Evolutionary conservation across 2,888 invertebrate species (phyloP), one percentile per base, ranked within the genome.

Genomic region (Ormyrus rosae): DNA sequence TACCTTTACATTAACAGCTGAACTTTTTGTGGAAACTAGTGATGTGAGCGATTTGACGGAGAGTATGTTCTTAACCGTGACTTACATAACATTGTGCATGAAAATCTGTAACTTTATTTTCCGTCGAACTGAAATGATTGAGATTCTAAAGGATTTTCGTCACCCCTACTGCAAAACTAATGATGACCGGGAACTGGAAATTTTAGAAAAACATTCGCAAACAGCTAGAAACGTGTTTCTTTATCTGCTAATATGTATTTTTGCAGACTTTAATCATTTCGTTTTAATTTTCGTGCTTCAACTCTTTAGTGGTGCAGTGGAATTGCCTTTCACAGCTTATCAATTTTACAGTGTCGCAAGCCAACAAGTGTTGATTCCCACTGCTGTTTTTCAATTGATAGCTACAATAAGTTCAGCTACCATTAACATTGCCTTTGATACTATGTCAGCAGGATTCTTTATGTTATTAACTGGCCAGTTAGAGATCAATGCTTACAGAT

Each of bases 401-500:
- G 13, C 46, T 6, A 48, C 48, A 13, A 46, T 56, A 6, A 74
- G 56, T 19, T 67, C 60, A 9, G 10, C 69, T 13, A 19, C 10
- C 10, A 51, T 78, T 11, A 78, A 78, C 50, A 68, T 72, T 5
- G 10, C 73, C 5, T 58, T 79, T 9, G 79, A 79, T 48, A 69
- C 73, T 11, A n/a, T 79, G 13, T 48, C 60, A 45, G 72, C 72
- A 56, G 79, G 79, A 48, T 73, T 79, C 34, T 46, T 79, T 9
- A 63, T 79, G 10, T 19, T 79, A 5, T 13, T 63, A 10, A 67
- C 67, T 34, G 73, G 72, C 2, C 79, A 79, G 19, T 69, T 73
- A 48, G 73, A 79, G n/a, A 11, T 79, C 19, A 53, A 68, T 6
- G 63, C 50, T 19, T 48, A 55, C 3, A 55, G 79, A 50, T 45